Percentiles rank a stretch among this genome's conserved stretches.
Conservation (phyloP, 2,113 vertebrate species). For the Hemichromis elongatus region DNA sequence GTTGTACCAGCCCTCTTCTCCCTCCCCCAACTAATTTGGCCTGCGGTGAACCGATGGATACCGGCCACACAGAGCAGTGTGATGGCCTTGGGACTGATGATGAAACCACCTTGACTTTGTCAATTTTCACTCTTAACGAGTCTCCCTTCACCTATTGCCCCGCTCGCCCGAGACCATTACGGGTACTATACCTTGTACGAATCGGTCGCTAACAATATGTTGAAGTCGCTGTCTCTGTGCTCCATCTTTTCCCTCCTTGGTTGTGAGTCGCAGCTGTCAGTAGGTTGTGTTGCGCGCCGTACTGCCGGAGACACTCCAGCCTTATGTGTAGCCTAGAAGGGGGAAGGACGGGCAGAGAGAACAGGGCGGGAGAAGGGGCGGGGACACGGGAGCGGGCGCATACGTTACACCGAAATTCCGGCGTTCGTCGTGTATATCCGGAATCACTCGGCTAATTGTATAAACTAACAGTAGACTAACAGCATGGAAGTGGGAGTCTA, state of each 20-base stretch:
- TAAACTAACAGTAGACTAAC: too few species aligned
- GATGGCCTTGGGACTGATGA: slow-evolving; percentile 68
- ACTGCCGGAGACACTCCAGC: slow-evolving; percentile 54
- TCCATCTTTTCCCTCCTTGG: slow-evolving; percentile 81
- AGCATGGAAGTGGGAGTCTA: not conserved
- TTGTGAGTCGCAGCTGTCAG: slow-evolving; percentile 66
- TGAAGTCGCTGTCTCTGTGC: slow-evolving; percentile 82
- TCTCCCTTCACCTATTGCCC: not conserved
- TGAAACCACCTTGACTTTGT: slow-evolving; percentile 68
- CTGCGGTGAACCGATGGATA: slow-evolving; percentile 22
- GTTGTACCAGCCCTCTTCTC: not conserved
- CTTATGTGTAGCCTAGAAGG: slow-evolving; percentile 19
- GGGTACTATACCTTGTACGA: slow-evolving; percentile 87
- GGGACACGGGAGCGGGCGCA: slow-evolving; percentile 4
- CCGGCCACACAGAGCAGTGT: slow-evolving; percentile 28
- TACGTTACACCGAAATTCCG: slow-evolving; percentile 6
- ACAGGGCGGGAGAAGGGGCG: slow-evolving; percentile 30
- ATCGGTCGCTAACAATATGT: slow-evolving; percentile 87
- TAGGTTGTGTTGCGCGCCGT: slow-evolving; percentile 47
- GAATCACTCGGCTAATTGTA: not conserved
- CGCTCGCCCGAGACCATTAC: not conserved
- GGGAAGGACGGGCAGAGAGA: slow-evolving; percentile 30
- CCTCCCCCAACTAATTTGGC: slow-evolving; percentile 24
- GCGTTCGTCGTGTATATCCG: not conserved
- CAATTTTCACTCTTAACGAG: slow-evolving; percentile 5